Evolutionary conservation across 2,113 vertebrate genomes (phyloP).

Genomic region (Zosterops borbonicus): DNA sequence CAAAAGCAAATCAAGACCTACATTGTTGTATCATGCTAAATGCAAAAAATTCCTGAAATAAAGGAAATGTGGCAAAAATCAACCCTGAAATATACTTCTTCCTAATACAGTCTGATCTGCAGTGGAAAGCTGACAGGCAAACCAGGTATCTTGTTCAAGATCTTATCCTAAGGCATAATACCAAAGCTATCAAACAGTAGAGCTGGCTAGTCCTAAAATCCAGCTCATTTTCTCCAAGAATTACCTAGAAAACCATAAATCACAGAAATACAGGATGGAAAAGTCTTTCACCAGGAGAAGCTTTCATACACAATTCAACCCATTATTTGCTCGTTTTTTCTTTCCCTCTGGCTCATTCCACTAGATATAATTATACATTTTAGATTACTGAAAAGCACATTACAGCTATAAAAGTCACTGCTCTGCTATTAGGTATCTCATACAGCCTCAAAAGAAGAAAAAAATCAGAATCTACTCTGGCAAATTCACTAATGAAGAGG

Average conservation of each 20-base stretch:
- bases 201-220: neutral
- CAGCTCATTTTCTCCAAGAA: neutral
- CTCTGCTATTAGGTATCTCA: neutral
- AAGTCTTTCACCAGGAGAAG: neutral
- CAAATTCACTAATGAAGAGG: neutral
- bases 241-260: neutral
- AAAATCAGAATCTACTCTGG: neutral
- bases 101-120: neutral
- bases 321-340: neutral
- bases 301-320: neutral
- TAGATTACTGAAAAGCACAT: neutral
- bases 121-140: neutral
- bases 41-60: neutral
- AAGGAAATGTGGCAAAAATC: neutral
- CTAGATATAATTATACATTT: neutral
- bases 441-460: neutral
- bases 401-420: neutral
- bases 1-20: neutral
- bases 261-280: neutral
- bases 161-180: neutral
- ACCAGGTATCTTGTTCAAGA: neutral
- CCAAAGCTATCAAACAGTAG: neutral
- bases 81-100: neutral
- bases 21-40: neutral
- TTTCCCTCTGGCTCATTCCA: neutral